These are phyloP conservation scores for Gavialis gangeticus DNA, from an alignment of 2,113 vertebrate genomes.

Conservation along the genomic window DNA sequence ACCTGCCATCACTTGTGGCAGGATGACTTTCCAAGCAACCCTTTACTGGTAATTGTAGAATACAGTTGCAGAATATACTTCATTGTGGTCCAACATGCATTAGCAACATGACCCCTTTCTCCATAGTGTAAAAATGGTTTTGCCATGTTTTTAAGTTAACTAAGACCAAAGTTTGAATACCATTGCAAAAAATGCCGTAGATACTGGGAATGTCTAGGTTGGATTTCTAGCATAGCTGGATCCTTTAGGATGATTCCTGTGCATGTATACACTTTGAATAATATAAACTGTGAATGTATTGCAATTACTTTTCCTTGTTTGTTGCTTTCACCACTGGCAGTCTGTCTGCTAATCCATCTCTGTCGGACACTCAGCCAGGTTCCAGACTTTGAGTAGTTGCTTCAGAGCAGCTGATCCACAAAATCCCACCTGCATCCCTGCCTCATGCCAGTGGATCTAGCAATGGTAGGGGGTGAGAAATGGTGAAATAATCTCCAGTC, in stretches of 20 bases:
- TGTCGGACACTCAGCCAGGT: background rate
- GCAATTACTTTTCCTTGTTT: background rate
- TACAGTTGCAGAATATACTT: background rate
- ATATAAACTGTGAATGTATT: background rate
- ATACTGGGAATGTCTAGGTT: background rate
- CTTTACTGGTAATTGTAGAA: background rate
- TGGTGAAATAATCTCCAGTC: background rate
- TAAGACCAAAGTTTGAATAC: background rate
- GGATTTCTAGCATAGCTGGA: background rate
- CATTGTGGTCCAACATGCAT: fast-evolving
- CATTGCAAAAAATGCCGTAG: background rate
- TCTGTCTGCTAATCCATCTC: background rate
- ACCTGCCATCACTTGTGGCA: background rate
- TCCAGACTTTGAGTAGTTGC: background rate
- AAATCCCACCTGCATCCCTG: background rate
- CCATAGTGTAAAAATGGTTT: background rate
- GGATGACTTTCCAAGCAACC: background rate
- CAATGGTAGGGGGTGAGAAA: background rate
- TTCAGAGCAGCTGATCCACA: background rate
- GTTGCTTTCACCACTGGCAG: background rate
- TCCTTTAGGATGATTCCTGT: background rate
- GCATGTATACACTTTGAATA: background rate
- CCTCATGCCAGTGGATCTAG: background rate
- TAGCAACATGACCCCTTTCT: background rate
- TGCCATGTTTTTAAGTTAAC: background rate